These are phyloP conservation scores for Gallinago paraguaiae DNA, from an alignment of 2,113 vertebrate genomes.

Conservation along the genomic window DNA sequence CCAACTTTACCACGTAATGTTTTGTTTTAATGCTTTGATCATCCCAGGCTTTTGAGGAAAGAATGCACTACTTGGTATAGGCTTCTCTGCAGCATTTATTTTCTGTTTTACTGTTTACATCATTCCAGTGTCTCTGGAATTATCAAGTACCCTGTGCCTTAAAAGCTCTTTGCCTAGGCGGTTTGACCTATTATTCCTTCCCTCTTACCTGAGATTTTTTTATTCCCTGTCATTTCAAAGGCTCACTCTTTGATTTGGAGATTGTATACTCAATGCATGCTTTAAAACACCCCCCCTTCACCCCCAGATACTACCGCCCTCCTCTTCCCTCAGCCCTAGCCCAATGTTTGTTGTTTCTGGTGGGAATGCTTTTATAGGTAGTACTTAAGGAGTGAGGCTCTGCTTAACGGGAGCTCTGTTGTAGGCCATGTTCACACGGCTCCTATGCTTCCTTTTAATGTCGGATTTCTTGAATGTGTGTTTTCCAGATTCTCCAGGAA, in stretches of 20 bases:
- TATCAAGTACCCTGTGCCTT: background rate
- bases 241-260: background rate
- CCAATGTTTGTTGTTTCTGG: background rate
- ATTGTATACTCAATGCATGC: background rate
- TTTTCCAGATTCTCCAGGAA: background rate
- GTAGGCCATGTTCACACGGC: background rate
- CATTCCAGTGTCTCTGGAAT: background rate
- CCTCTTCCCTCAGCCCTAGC: background rate
- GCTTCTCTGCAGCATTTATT: background rate
- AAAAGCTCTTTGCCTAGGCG: background rate
- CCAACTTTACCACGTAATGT: background rate
- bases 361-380: background rate
- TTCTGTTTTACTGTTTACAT: background rate
- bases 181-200: background rate
- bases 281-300: background rate
- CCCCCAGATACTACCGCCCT: too few species aligned
- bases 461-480: background rate
- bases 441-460: background rate
- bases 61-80: background rate
- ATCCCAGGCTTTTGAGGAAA: background rate
- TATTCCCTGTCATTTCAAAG: background rate
- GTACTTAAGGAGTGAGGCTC: background rate
- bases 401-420: background rate
- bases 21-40: conserved; percentile 4
- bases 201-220: background rate